Conservation (phyloP, 2,888 invertebrate genomes). For the Platypus cylindrus region DNA sequence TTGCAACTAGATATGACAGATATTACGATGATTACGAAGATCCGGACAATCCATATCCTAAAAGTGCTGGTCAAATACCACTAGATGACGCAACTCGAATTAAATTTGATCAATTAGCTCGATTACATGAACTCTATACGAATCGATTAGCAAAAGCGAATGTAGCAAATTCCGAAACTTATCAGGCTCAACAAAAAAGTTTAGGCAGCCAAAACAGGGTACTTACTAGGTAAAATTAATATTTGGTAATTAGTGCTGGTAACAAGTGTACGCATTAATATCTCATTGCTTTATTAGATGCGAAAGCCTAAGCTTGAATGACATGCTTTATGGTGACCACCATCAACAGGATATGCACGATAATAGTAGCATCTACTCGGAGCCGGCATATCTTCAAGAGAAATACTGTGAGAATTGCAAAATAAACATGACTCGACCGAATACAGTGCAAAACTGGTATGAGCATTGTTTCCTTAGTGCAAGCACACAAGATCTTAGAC, state of each 20-base stretch:
- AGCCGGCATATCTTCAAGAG: slow-evolving; percentile 66
- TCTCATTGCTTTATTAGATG: slow-evolving; percentile 40
- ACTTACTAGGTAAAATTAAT: slow-evolving; percentile 40
- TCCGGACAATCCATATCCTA: slow-evolving; percentile 31
- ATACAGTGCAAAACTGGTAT: slow-evolving; percentile 54
- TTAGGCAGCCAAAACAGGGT: slow-evolving; percentile 29
- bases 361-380: slow-evolving; percentile 76
- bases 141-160: slow-evolving; percentile 65
- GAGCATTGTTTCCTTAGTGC: slow-evolving; percentile 40
- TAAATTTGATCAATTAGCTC: slow-evolving; percentile 70
- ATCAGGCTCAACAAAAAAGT: slow-evolving; percentile 34
- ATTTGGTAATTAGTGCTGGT: too few relatives aligned
- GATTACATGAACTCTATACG: slow-evolving; percentile 69
- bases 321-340: slow-evolving; percentile 46
- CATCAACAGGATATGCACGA: slow-evolving; percentile 33
- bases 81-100: slow-evolving; percentile 32
- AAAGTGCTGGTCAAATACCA: slow-evolving; percentile 23
- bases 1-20: slow-evolving; percentile 35
- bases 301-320: slow-evolving; percentile 57
- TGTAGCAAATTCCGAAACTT: slow-evolving; percentile 50
- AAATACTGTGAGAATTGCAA: slow-evolving; percentile 67
- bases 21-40: slow-evolving; percentile 44
- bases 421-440: slow-evolving; percentile 54
- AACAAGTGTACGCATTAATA: too few relatives aligned
- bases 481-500: slow-evolving; percentile 38